phyloP scores from a whole-genome alignment of 1,140 invertebrate species.

The Drosophila sp. region DNA sequence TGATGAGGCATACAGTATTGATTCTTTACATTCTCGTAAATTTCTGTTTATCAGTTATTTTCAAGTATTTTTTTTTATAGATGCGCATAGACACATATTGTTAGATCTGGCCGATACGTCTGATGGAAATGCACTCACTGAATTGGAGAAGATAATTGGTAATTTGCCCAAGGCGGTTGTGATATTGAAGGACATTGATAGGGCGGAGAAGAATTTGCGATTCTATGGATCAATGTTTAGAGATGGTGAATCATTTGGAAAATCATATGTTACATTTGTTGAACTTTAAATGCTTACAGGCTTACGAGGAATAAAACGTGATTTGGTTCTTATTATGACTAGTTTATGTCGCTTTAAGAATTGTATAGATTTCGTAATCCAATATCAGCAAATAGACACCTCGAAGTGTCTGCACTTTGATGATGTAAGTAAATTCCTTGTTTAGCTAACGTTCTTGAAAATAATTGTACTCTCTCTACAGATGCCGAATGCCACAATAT shows the following conservation, averaged over 20 bases:
- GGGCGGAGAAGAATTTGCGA: background rate
- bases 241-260: background rate
- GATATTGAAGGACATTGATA: background rate
- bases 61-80: background rate
- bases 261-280: too few species aligned
- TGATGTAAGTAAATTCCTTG: background rate
- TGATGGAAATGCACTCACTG: background rate
- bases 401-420: slow-evolving; percentile 11
- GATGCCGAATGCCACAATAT: slow-evolving; percentile 8
- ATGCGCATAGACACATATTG: background rate
- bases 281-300: background rate
- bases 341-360: background rate
- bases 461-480: background rate
- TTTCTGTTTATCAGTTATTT: background rate
- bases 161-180: background rate
- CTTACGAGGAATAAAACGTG: background rate
- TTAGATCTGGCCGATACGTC: background rate
- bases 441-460: background rate
- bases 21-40: background rate
- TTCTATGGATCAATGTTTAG: background rate
- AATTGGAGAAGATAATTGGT: slow-evolving; percentile 4
- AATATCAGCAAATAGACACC: background rate
- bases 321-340: background rate
- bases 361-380: background rate
- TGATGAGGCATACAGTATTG: background rate